These are phyloP conservation scores for Bradypodion ventrale DNA, from an alignment of 2,797 vertebrate genomes.

Conservation along the genomic window DNA sequence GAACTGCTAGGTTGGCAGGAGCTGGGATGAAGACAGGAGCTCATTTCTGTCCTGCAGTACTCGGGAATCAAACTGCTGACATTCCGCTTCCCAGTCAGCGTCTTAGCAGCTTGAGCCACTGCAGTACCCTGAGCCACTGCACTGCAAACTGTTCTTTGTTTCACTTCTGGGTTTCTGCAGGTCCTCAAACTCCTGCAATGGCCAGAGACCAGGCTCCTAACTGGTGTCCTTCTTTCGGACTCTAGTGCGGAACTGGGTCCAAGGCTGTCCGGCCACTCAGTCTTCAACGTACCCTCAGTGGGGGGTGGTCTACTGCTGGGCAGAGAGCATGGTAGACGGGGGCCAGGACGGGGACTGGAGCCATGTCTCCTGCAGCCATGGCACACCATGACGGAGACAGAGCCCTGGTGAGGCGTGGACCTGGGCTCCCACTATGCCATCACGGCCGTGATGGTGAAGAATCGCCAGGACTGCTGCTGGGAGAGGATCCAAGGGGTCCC, in stretches of 20 bases:
- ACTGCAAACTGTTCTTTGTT: too few species aligned
- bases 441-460: slow-evolving; percentile 41
- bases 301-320: background rate
- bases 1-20: too few species aligned
- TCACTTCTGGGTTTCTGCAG: too few species aligned
- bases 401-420: slow-evolving; percentile 51
- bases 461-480: too few species aligned
- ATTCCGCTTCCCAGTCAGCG: too few species aligned
- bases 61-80: too few species aligned
- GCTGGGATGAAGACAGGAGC: too few species aligned
- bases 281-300: background rate
- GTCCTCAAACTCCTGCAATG: too few species aligned
- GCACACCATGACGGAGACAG: slow-evolving; percentile 1
- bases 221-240: background rate
- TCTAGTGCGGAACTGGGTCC: background rate
- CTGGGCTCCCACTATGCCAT: background rate
- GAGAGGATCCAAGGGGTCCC: too few species aligned
- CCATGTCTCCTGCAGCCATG: slow-evolving; percentile 36
- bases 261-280: background rate
- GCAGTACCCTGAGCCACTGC: too few species aligned
- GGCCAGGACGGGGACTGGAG: slow-evolving; percentile 27
- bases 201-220: background rate
- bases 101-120: too few species aligned
- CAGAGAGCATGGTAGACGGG: slow-evolving; percentile 31
- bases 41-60: too few species aligned